Evolutionary conservation across 1,140 invertebrate species (phyloP).

Genomic region (Brachionus asplanchnoidis): DNA sequence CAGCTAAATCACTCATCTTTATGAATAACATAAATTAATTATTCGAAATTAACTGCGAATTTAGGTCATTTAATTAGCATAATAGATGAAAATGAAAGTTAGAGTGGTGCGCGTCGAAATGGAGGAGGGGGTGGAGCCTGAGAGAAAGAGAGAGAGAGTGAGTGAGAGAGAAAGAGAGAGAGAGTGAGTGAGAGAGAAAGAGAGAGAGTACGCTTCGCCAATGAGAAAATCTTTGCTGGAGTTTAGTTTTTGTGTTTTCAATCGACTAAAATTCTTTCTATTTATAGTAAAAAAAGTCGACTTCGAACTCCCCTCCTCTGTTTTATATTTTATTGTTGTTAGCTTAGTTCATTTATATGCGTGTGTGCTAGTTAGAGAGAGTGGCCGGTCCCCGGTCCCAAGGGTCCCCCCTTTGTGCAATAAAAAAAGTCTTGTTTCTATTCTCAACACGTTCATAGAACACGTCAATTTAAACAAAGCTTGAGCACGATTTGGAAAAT

Average conservation of each 20-base stretch:
- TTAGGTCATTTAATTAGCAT: conserved; percentile 16
- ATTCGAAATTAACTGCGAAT: not conserved
- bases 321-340: not conserved
- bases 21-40: not conserved
- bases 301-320: not conserved
- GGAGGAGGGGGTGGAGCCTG: not conserved
- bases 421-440: not conserved
- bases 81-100: conserved; percentile 5
- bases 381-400: not conserved
- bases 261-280: conserved; percentile 25
- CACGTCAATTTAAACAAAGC: not conserved
- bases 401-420: not conserved
- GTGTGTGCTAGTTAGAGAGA: not conserved
- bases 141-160: not conserved
- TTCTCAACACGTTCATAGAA: not conserved
- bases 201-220: not conserved
- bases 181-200: not conserved
- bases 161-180: not conserved
- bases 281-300: not conserved
- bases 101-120: not conserved
- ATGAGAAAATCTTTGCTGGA: not conserved
- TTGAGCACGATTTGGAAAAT: not conserved
- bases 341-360: not conserved
- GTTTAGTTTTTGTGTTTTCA: not conserved
- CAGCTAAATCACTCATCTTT: conserved; percentile 19